These are phyloP conservation scores for Eucidaris tribuloides DNA, from an alignment of 35 echinoderm and acorn worm species.

Conservation along the genomic window DNA sequence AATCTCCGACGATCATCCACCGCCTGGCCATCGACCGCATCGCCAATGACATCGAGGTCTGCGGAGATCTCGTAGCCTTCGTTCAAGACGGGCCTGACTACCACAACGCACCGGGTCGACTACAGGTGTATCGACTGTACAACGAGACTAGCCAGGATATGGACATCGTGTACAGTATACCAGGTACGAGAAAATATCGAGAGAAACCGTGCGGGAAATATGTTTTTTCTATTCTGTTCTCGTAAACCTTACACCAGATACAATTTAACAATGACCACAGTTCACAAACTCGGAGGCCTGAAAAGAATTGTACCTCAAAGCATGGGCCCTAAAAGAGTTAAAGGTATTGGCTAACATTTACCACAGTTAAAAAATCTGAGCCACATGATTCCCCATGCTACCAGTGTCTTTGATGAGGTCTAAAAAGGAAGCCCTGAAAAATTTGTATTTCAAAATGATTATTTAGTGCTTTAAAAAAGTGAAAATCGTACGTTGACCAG, in stretches of 20 bases:
- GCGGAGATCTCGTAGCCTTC: conserved; percentile 47
- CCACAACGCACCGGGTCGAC: conserved; percentile 14
- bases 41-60: conserved; percentile 78
- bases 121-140: conserved; percentile 28
- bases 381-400: no score
- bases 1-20: conserved; percentile 31
- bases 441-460: no score
- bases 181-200: conserved; percentile 30
- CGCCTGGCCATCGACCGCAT: not conserved
- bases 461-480: no score
- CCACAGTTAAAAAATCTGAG: not conserved
- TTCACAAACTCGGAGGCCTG: not conserved
- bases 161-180: not conserved
- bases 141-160: not conserved
- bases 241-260: not conserved
- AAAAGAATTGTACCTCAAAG: no score
- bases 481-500: no score
- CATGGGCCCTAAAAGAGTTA: not conserved
- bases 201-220: not conserved
- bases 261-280: not conserved
- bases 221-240: not conserved
- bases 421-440: no score
- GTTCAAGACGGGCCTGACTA: not conserved
- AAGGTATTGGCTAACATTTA: not conserved
- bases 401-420: no score